Evolutionary conservation across 2,888 invertebrate species (phyloP).

Genomic region (Linnaemya tessellans): DNA sequence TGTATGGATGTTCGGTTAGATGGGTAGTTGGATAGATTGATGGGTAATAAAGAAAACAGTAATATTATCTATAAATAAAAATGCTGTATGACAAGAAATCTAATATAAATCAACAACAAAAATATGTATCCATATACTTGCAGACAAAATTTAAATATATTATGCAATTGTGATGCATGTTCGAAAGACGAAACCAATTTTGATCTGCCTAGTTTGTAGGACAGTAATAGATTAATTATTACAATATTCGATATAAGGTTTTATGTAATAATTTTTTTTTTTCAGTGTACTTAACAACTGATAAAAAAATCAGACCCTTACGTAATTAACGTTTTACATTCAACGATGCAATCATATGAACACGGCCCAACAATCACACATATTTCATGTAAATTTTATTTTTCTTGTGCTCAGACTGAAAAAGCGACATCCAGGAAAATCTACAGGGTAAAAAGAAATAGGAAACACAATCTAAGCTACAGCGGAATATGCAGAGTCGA

Average conservation of each 20-base stretch:
- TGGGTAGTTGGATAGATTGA: constrained; percentile 19
- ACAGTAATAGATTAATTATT: too few species aligned
- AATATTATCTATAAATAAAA: constrained; percentile 73
- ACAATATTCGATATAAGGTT: too few species aligned
- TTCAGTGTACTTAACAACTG: neutral
- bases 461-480: constrained; percentile 29
- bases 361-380: constrained; percentile 9
- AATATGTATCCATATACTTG: constrained; percentile 1
- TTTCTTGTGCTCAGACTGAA: neutral
- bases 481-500: constrained; percentile 11
- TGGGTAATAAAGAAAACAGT: constrained; percentile 68
- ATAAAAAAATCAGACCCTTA: constrained; percentile 41
- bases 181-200: too few species aligned
- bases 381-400: constrained; percentile 55
- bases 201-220: too few species aligned
- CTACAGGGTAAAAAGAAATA: constrained; percentile 9
- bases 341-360: neutral
- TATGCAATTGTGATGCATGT: neutral
- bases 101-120: constrained; percentile 46
- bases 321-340: constrained; percentile 1
- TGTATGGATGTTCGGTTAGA: neutral
- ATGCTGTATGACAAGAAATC: constrained; percentile 72
- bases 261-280: too few species aligned
- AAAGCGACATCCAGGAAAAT: constrained; percentile 15
- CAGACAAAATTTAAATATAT: neutral